phyloP scores from a whole-genome alignment of 2,113 vertebrate genomes.

The Steatornis caripensis region DNA sequence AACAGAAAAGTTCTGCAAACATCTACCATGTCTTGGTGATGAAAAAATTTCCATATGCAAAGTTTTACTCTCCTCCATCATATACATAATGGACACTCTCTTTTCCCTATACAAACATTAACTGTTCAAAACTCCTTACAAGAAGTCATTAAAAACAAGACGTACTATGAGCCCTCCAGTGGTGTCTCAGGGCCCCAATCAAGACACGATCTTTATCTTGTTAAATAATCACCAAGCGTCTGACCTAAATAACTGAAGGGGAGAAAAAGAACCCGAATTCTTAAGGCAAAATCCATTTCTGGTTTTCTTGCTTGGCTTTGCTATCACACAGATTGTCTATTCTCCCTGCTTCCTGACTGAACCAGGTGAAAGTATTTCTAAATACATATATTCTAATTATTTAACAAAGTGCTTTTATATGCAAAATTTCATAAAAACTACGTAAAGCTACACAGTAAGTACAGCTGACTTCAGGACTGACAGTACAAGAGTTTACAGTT shows the following conservation, averaged over 20 bases:
- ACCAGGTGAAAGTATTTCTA: background rate
- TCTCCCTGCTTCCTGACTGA: background rate
- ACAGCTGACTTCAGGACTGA: background rate
- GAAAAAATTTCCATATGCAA: constrained; percentile 27
- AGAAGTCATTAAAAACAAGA: background rate
- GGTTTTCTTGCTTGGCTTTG: background rate
- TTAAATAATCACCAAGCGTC: background rate
- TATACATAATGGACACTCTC: background rate
- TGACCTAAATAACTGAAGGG: background rate
- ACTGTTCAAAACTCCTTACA: background rate
- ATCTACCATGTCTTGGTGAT: background rate
- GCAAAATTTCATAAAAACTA: background rate
- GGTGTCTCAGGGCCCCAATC: background rate
- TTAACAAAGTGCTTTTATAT: background rate
- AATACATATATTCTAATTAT: background rate
- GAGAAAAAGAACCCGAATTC: background rate
- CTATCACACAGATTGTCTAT: background rate
- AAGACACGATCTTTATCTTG: background rate
- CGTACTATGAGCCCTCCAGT: background rate
- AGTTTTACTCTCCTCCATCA: constrained; percentile 30
- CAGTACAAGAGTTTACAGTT: background rate
- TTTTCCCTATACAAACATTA: constrained; percentile 8
- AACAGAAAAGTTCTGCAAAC: background rate
- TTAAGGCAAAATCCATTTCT: background rate
- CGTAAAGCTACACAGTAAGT: background rate